Conservation (phyloP, 2,888 invertebrate genomes). For the Torymus aiolomorphi region DNA sequence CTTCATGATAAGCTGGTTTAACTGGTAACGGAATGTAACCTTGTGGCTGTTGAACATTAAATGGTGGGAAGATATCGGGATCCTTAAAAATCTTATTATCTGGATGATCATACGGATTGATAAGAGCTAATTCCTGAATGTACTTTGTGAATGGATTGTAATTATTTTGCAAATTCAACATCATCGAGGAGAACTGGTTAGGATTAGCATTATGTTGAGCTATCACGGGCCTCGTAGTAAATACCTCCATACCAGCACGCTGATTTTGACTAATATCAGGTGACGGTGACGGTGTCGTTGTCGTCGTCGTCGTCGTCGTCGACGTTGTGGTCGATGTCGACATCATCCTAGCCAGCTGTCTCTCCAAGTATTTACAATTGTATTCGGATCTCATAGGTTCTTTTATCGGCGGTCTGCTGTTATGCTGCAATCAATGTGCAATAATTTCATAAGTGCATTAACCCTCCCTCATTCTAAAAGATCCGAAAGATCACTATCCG, state of each 20-base stretch:
- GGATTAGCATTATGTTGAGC: conserved; percentile 15
- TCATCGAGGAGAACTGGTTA: conserved; percentile 35
- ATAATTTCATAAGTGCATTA: too few species aligned
- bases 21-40: conserved; percentile 59
- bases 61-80: conserved; percentile 42
- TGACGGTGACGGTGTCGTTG: conserved; percentile 10
- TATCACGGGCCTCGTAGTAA: neutral
- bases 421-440: conserved; percentile 1
- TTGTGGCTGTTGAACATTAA: conserved; percentile 50
- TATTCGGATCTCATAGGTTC: neutral
- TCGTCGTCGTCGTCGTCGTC: conserved; percentile 1
- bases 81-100: conserved; percentile 58
- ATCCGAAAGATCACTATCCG: too few species aligned
- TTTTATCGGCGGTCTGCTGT: neutral
- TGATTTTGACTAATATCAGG: neutral
- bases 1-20: conserved; percentile 18
- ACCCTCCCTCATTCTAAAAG: too few species aligned
- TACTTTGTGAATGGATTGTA: conserved; percentile 55
- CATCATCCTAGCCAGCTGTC: neutral
- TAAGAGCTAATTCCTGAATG: conserved; percentile 49
- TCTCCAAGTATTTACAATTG: conserved; percentile 20
- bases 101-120: conserved; percentile 56
- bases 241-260: neutral
- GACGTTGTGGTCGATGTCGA: neutral
- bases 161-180: conserved; percentile 41